A percentile compares a stretch with the other conserved stretches of the same genome.
Conservation (phyloP, 1,140 invertebrate genomes). For the Cotesia chilonis region DNA sequence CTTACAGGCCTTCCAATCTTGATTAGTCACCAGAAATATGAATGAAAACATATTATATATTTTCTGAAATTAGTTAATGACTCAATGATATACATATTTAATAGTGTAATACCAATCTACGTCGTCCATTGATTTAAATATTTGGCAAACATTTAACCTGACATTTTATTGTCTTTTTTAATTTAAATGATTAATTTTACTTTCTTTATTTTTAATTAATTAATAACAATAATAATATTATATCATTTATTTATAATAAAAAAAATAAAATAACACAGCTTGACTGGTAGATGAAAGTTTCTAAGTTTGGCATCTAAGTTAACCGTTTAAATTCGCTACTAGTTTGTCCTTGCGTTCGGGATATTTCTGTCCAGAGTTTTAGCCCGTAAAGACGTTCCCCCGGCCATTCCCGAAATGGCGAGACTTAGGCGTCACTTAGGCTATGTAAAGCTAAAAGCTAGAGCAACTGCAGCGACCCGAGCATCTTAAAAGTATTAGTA, state of each 20-base stretch:
- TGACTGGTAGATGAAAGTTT: neutral
- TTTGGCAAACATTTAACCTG: neutral
- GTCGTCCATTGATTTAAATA: slow-evolving; percentile 29
- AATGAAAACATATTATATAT: slow-evolving; percentile 23
- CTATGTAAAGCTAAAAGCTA: slow-evolving; percentile 51
- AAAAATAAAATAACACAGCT: neutral
- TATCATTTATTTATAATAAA: too few relatives aligned
- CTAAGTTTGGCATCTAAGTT: neutral
- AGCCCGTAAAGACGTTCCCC: slow-evolving; percentile 56
- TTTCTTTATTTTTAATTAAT: neutral
- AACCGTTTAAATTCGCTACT: slow-evolving; percentile 30
- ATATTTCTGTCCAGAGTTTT: slow-evolving; percentile 63
- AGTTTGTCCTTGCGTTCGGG: slow-evolving; percentile 60
- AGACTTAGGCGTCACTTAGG: slow-evolving; percentile 51
- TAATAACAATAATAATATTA: too few relatives aligned
- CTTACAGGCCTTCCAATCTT: slow-evolving; percentile 27
- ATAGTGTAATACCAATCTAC: slow-evolving; percentile 47
- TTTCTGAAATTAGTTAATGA: slow-evolving; percentile 24
- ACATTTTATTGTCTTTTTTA: neutral
- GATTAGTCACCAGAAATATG: slow-evolving; percentile 24
- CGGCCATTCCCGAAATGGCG: slow-evolving; percentile 59
- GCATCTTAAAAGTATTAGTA: too few relatives aligned
- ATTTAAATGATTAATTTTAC: neutral
- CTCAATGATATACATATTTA: slow-evolving; percentile 29
- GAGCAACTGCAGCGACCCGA: slow-evolving; percentile 17